Conservation (phyloP, 2,888 invertebrate genomes). For the Allygus modestus region DNA sequence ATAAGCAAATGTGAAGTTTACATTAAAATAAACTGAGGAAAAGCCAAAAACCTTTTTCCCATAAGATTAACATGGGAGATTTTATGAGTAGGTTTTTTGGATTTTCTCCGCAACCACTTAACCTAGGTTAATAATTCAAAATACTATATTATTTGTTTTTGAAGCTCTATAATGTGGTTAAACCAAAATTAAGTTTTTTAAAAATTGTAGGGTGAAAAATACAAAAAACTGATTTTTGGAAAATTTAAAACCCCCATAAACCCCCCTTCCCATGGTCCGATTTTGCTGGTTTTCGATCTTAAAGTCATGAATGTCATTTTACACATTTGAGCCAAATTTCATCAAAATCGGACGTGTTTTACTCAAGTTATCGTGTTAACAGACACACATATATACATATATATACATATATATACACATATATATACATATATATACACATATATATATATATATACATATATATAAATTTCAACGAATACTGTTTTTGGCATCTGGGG, state of each 20-base stretch:
- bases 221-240: background rate
- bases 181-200: background rate
- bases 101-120: background rate
- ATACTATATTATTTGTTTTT: background rate
- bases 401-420: background rate
- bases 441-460: background rate
- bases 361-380: background rate
- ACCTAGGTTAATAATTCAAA: background rate
- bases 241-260: background rate
- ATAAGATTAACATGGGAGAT: background rate
- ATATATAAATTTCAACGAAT: background rate
- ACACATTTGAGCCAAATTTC: background rate
- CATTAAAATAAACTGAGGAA: no score
- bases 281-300: background rate
- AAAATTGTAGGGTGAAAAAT: no score
- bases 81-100: background rate
- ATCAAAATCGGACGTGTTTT: background rate
- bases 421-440: conserved; percentile 4
- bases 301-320: background rate
- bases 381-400: background rate
- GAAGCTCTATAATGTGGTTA: background rate
- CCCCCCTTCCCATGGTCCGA: background rate
- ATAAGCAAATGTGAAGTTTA: no score
- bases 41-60: background rate
- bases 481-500: no score